These are phyloP conservation scores for Gobionotothen gibberifrons DNA, from an alignment of 2,797 vertebrate genomes.

Conservation along the genomic window DNA sequence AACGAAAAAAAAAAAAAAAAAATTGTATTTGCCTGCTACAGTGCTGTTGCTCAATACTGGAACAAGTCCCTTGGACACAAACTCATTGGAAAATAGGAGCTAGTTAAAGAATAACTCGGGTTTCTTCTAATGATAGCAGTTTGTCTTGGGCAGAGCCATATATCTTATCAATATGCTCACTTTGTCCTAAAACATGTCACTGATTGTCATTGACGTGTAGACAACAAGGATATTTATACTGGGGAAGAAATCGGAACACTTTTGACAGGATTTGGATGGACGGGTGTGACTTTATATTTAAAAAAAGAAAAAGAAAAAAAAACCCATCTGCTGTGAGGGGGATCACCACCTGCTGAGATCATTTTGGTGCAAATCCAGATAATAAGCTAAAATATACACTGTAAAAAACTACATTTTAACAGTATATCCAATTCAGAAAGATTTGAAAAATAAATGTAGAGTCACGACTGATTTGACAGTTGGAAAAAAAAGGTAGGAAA, in stretches of 20 bases:
- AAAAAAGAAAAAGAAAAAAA: no score
- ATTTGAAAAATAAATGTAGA: neutral
- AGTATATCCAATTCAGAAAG: neutral
- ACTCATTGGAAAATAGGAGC: no score
- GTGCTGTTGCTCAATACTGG: no score
- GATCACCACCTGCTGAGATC: no score
- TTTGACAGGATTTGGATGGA: neutral
- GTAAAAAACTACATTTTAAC: neutral
- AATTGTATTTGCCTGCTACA: no score
- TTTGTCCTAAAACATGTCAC: no score
- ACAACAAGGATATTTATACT: neutral
- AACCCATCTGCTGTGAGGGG: no score
- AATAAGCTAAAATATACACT: neutral
- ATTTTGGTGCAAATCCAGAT: no score
- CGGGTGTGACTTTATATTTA: neutral
- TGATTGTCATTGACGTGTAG: neutral
- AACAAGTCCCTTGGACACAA: no score
- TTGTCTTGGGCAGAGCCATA: neutral
- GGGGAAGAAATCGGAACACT: neutral
- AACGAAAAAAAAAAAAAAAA: no score
- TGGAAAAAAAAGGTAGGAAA: neutral
- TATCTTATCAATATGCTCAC: neutral
- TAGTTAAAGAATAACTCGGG: no score
- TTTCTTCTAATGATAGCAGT: neutral
- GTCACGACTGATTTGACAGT: no score